Evolutionary conservation across 2,797 vertebrate genomes (phyloP).

Genomic region (Orestias chungarensis): DNA sequence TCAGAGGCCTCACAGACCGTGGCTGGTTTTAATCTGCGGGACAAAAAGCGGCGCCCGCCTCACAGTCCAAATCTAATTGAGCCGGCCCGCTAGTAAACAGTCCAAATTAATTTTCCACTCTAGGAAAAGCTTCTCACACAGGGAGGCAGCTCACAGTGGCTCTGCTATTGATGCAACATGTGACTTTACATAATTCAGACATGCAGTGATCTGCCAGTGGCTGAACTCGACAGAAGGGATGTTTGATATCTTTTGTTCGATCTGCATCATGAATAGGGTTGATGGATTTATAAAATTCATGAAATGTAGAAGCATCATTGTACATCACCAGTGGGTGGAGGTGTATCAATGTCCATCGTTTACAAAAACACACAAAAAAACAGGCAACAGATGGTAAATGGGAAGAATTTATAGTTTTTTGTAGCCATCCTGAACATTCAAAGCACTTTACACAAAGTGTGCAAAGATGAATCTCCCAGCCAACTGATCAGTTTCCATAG

Average conservation of each 20-base stretch:
- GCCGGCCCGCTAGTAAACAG: slow-evolving; percentile 61
- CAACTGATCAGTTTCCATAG: no score
- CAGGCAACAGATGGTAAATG: neutral
- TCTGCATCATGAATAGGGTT: neutral
- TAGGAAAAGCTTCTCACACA: slow-evolving; percentile 29
- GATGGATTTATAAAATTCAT: neutral
- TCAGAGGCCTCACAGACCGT: slow-evolving; percentile 2
- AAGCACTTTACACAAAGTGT: no score
- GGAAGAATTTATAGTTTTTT: no score
- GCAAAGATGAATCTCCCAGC: no score
- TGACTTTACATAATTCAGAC: slow-evolving; percentile 7
- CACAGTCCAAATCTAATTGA: slow-evolving; percentile 71
- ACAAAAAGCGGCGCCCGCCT: slow-evolving; percentile 43
- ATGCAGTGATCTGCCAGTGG: neutral
- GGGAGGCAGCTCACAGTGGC: slow-evolving; percentile 39
- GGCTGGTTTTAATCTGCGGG: slow-evolving; percentile 58
- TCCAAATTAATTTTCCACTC: slow-evolving; percentile 61
- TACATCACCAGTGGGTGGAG: no score
- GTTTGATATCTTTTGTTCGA: no score
- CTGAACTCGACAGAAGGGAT: neutral
- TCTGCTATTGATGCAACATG: slow-evolving; percentile 15
- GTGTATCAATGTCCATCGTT: no score
- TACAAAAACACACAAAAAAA: no score
- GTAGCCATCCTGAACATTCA: no score
- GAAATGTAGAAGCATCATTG: neutral